Evolutionary conservation across 2,113 vertebrate genomes (phyloP), one percentile per base, ranked within the genome.

Genomic region (Meriones unguiculatus): DNA sequence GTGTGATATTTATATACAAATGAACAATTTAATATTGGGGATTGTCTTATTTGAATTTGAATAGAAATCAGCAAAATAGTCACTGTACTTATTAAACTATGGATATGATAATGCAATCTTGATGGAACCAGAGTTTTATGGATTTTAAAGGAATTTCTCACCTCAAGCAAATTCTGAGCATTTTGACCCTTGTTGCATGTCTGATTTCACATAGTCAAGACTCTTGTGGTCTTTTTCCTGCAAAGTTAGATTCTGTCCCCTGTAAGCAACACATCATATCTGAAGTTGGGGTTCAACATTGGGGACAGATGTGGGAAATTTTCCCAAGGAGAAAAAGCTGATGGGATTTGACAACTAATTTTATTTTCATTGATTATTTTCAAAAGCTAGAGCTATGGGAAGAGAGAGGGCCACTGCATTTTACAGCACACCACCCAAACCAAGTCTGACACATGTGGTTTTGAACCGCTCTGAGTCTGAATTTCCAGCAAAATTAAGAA

Each of bases 311-410:
- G 25, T 69, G 50, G 73, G 52, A 84, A 75, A 76, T 84, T 94
- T 93, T 95, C 86, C 59, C 30, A 73, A 86, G 78, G 73, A 76
- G 46, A 50, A 84, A 65, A 87, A n/a, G 32, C 38, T 93, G 67
- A 64, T 94, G 69, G 25, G 38, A 78, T 94, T 96, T 95, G 32
- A 64, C 89, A 82, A 75, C 20, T 59, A 80, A 15, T 94, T 96
- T 96, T 91, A 87, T 94, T 67, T 91, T 87, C 92, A 95, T 54
- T 96, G n/a, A 59, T 91, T 91, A 72, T 93, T 96, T 95, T 95
- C 75, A 72, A 95, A 96, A 94, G 41, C 41, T 80, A 85, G 25
- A 78, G 25, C 9, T 90, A 67, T n/a, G 69, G 30, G 41, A 57
- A 91, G 52, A 90, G 28, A 87, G 82, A 89, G 87, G 73, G 13